A percentile compares a stretch with the other conserved stretches of the same genome.
Conservation (phyloP, 2,113 vertebrate genomes). For the Desmodus rotundus region DNA sequence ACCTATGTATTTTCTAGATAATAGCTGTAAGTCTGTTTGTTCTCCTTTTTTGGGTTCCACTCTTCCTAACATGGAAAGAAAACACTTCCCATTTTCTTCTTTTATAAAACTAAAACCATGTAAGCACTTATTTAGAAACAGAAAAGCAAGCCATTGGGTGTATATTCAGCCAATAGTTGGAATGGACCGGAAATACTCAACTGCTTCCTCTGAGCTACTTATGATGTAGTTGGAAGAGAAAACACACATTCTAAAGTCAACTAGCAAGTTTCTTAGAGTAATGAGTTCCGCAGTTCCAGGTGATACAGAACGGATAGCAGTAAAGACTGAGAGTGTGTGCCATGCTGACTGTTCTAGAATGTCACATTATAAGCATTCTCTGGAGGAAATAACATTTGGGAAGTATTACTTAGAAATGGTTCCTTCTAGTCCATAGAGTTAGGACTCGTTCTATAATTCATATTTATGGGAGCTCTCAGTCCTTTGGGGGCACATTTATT, state of each 20-base stretch:
- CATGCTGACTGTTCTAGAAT: neutral
- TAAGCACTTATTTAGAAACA: neutral
- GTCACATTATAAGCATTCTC: neutral
- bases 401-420: neutral
- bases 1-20: neutral
- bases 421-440: neutral
- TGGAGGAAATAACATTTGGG: neutral
- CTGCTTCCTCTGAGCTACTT: neutral
- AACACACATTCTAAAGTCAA: neutral
- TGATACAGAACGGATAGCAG: neutral
- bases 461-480: neutral
- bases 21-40: neutral
- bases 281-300: neutral
- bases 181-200: neutral
- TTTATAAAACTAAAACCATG: neutral
- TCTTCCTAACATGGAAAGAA: neutral
- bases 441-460: neutral
- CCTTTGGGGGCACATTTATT: neutral
- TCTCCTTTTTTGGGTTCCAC: neutral
- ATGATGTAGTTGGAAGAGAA: neutral
- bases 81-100: neutral
- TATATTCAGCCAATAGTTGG: neutral
- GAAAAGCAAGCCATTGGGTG: neutral
- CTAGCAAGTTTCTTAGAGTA: neutral
- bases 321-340: neutral